A percentile compares a stretch with the other conserved stretches of the same genome.
phyloP scores from a whole-genome alignment of 2,113 vertebrate genomes.

The Nothoprocta perdicaria region DNA sequence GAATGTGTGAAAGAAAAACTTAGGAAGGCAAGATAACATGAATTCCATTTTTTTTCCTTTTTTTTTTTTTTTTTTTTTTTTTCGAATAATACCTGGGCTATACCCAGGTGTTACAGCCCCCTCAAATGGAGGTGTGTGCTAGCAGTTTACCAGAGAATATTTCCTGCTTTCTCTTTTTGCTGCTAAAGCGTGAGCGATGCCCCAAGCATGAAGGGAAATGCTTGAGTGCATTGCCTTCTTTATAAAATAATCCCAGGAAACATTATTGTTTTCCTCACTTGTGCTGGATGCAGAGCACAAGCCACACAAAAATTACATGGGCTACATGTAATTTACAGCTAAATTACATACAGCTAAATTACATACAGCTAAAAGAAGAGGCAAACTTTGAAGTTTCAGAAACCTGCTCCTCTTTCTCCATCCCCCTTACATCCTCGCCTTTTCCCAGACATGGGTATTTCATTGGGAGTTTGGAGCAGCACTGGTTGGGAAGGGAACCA shows the following conservation, averaged over 20 bases:
- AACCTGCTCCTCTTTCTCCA: background rate
- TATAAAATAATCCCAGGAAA: fast-evolving
- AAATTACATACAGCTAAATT: no score
- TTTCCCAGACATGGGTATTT: fast-evolving
- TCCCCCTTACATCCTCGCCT: background rate
- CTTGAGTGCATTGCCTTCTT: background rate
- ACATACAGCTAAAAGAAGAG: background rate
- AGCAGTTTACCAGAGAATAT: background rate
- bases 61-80: background rate
- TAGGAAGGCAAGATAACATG: background rate
- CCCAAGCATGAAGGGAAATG: background rate
- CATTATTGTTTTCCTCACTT: background rate
- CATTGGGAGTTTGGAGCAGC: background rate
- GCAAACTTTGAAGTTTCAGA: background rate
- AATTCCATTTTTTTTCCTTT: background rate
- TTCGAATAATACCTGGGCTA: background rate
- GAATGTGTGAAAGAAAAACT: background rate
- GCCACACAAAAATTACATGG: background rate
- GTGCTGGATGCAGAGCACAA: background rate
- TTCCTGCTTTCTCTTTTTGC: background rate
- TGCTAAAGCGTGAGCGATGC: background rate
- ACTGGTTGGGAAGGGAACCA: background rate
- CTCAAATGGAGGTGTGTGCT: fast-evolving
- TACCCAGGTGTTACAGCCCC: background rate
- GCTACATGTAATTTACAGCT: no score